These are phyloP conservation scores for Eupeodes luniger DNA, from an alignment of 2,888 invertebrate genomes.

Conservation along the genomic window DNA sequence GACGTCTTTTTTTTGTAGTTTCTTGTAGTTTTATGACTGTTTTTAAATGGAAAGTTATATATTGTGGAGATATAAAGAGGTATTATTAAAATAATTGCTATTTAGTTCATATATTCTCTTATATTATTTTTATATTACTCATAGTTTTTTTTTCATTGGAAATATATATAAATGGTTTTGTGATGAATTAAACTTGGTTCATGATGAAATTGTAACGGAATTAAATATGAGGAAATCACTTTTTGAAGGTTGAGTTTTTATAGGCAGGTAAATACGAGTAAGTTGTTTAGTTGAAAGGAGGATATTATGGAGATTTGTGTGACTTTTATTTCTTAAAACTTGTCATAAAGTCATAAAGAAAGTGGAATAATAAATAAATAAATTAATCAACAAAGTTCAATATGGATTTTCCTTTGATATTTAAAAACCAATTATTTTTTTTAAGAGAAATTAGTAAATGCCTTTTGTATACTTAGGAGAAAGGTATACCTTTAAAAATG, in stretches of 20 bases:
- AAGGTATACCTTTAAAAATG: no score
- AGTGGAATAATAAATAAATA: no score
- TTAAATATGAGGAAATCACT: not conserved
- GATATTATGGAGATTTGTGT: no score
- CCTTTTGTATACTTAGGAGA: no score
- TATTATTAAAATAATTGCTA: slow-evolving; percentile 11
- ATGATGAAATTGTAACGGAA: not conserved
- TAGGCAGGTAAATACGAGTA: not conserved
- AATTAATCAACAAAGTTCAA: no score
- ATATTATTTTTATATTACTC: not conserved
- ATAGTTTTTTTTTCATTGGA: not conserved
- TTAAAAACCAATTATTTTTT: no score
- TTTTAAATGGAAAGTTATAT: not conserved
- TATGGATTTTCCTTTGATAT: no score
- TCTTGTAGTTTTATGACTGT: not conserved
- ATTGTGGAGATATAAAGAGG: not conserved
- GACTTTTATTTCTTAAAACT: no score
- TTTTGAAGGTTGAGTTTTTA: not conserved
- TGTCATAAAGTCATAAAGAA: no score
- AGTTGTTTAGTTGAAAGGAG: not conserved
- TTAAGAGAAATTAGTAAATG: no score
- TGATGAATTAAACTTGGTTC: not conserved
- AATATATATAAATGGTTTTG: not conserved
- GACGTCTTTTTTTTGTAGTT: not conserved
- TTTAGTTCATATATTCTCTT: not conserved